Base-by-base conservation (phyloP, 2,113 vertebrate genomes). In the Lophius piscatorius region DNA sequence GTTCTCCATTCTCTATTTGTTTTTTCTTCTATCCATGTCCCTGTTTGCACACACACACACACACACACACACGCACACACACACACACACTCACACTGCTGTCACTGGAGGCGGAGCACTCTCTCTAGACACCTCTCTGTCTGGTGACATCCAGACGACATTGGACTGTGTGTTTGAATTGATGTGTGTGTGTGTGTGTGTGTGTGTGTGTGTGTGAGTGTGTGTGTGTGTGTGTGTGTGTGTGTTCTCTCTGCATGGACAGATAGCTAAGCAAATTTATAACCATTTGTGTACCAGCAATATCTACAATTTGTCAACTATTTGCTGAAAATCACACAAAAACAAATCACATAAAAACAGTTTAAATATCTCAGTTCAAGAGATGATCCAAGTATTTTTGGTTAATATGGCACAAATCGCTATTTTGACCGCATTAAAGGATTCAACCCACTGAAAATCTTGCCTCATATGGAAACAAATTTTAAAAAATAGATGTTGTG, bases 131-230 rank as follows among this genome's bases (percentile, higher is more conserved):
- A 70, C 66, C 68, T 69, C 58, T 49, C 59, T 70, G 68, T 79
- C 75, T 81, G 72, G 31, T 80, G 79, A 85, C 73, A 82, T 80
- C 78, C 64, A 81, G 56, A 78, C 63, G 74, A 83, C 81, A 78
- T 80, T 79, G 82, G 64, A 38, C 46, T 56, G 52, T 23, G 51
- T 48, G 31, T 47, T 26, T 62, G 22, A 20, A 2, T 54, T 2
- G 26, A 4, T 51, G 24, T 16, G 13, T 62, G 42, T 31, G 20
- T 35, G 18, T 33, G 18, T 21, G 23, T 12, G 2, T 50, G 39
- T 36, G 12, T 9, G 6, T 18, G 20, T 23, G 6, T 42, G 34
- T 38, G 13, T n/a, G 14, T 38, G 35, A 4, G 5, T 12, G 17
- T 12, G 13, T 23, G 20, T 29, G 2, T 20, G 12, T 9, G 4